phyloP scores from a whole-genome alignment of 1,140 invertebrate genomes.

The Centruroides sculpturatus region DNA sequence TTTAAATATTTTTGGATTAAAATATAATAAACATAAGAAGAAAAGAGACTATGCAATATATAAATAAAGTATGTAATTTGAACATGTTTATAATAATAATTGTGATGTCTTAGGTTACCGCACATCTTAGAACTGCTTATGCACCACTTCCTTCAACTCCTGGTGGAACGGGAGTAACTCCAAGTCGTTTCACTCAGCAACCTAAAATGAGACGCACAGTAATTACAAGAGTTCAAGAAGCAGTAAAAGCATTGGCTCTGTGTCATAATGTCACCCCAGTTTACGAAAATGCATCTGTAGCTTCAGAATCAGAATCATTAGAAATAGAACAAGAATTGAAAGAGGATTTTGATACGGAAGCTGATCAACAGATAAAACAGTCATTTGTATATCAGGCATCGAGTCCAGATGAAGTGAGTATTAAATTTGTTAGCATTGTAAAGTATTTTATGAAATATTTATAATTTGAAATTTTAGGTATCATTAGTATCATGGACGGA shows the following conservation, averaged over 20 bases:
- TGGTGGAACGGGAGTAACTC: constrained; percentile 3
- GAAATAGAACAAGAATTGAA: constrained; percentile 24
- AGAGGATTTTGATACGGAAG: constrained; percentile 34
- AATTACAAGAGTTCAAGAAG: constrained; percentile 66
- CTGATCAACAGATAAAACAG: constrained; percentile 41
- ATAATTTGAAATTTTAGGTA: constrained; percentile 33
- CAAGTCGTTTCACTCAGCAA: neutral
- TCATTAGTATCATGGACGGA: constrained; percentile 67
- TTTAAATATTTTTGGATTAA: too few relatives aligned
- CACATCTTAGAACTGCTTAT: constrained; percentile 23
- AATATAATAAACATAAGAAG: too few relatives aligned
- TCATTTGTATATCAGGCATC: constrained; percentile 61
- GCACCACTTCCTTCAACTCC: constrained; percentile 8
- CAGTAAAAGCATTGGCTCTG: constrained; percentile 83
- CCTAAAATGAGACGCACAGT: constrained; percentile 46
- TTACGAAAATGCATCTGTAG: constrained; percentile 43
- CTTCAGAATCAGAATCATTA: neutral
- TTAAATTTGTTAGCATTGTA: neutral
- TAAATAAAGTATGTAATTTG: too few relatives aligned
- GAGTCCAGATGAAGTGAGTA: constrained; percentile 83
- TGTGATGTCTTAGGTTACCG: constrained; percentile 15
- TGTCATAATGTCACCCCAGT: constrained; percentile 99
- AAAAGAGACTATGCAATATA: too few relatives aligned
- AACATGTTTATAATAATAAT: too few relatives aligned
- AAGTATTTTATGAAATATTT: neutral